Evolutionary conservation across 2,888 invertebrate species (phyloP).

Genomic region (Amblyteles armatorius): DNA sequence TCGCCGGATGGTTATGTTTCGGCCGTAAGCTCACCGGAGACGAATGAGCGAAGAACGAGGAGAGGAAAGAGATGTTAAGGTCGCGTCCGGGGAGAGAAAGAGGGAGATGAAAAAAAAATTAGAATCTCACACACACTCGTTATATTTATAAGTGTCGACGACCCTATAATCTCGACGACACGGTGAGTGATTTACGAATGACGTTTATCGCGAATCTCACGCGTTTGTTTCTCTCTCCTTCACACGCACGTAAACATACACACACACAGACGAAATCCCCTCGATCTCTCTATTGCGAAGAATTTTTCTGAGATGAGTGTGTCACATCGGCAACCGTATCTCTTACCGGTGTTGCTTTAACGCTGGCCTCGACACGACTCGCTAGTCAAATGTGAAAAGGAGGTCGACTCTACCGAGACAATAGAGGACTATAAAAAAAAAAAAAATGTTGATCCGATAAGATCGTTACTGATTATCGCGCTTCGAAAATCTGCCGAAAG

Average conservation of each 20-base stretch:
- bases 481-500: background rate
- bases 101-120: slow-evolving; percentile 49
- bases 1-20: slow-evolving; percentile 20
- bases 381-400: slow-evolving; percentile 60
- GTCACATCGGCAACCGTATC: slow-evolving; percentile 38
- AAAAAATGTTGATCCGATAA: background rate
- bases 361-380: slow-evolving; percentile 61
- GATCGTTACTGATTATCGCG: slow-evolving; percentile 9
- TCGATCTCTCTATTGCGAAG: slow-evolving; percentile 27
- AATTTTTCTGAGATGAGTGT: slow-evolving; percentile 60
- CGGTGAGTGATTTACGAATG: slow-evolving; percentile 68
- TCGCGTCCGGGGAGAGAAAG: background rate
- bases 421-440: background rate
- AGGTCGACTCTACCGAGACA: slow-evolving; percentile 45
- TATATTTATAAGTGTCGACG: slow-evolving; percentile 67
- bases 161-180: slow-evolving; percentile 67
- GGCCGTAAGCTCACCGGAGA: background rate
- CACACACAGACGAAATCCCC: slow-evolving; percentile 5
- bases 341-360: background rate
- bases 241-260: background rate
- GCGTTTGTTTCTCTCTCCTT: slow-evolving; percentile 32
- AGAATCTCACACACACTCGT: slow-evolving; percentile 57
- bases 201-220: slow-evolving; percentile 68
- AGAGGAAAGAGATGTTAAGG: slow-evolving; percentile 24
- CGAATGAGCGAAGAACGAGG: slow-evolving; percentile 43